A percentile compares a stretch with the other conserved stretches of the same genome.
phyloP scores from a whole-genome alignment of 2,888 invertebrate species.

The Anoplius nigerrimus region DNA sequence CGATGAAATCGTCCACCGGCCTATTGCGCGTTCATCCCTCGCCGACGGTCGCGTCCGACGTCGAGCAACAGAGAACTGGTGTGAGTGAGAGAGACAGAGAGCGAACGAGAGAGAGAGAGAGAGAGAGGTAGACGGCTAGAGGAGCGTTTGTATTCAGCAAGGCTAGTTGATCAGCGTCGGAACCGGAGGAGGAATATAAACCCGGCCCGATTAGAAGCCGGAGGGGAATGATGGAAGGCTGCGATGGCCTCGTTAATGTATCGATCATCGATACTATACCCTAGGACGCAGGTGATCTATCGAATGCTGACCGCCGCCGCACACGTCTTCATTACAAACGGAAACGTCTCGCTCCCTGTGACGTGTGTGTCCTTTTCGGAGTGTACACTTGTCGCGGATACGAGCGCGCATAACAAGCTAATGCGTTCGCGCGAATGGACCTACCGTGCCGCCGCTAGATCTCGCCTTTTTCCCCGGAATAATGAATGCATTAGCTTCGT shows the following conservation, averaged over 20 bases:
- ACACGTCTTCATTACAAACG: slow-evolving; percentile 36
- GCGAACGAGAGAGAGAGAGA: not conserved
- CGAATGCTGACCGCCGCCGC: slow-evolving; percentile 27
- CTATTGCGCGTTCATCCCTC: not conserved
- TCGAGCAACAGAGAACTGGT: too few species aligned
- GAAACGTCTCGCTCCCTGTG: not conserved
- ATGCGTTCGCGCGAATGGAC: too few species aligned
- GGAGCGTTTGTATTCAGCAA: not conserved
- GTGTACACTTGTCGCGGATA: too few species aligned
- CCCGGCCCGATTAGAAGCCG: slow-evolving; percentile 12
- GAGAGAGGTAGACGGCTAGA: not conserved
- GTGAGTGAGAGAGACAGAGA: not conserved
- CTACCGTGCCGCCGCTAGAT: too few species aligned
- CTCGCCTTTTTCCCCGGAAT: too few species aligned
- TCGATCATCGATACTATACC: slow-evolving; percentile 38
- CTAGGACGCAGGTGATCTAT: slow-evolving; percentile 32
- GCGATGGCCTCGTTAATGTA: slow-evolving; percentile 31
- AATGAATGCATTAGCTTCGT: too few species aligned
- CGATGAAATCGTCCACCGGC: slow-evolving; percentile 25
- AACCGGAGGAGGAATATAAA: slow-evolving; percentile 4
- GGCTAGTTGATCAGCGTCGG: slow-evolving; percentile 14
- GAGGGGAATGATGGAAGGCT: slow-evolving; percentile 25
- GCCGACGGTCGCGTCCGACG: not conserved
- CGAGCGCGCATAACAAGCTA: too few species aligned
- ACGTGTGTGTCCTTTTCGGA: not conserved